Percentiles rank a stretch among this genome's conserved stretches.
Conservation (phyloP, 2,797 vertebrate species). For the Stomatorhinus walkeri region DNA sequence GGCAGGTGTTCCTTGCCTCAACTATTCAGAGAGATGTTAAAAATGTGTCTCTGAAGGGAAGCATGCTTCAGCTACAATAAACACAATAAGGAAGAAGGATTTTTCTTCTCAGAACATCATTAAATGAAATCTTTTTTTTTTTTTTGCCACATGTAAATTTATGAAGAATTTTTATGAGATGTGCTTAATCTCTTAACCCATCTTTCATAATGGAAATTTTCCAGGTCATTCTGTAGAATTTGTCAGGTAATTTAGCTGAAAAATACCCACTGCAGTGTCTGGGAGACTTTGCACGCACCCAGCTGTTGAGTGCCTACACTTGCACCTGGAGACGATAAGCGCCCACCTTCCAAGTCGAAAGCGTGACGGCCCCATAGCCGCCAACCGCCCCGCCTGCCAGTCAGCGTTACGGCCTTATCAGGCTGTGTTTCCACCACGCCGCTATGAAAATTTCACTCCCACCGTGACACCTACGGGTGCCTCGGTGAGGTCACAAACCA, state of each 20-base stretch:
- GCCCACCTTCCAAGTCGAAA: neutral
- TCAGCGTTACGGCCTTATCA: neutral
- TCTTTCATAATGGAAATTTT: neutral
- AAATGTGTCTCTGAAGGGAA: neutral
- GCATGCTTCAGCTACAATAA: neutral
- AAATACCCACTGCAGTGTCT: neutral
- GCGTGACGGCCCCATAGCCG: neutral
- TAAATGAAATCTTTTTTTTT: neutral
- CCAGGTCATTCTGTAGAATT: neutral
- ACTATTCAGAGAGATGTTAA: neutral
- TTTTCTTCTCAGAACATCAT: neutral
- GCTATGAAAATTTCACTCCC: neutral
- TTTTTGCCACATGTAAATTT: neutral
- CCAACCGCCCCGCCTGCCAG: neutral
- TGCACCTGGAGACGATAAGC: neutral
- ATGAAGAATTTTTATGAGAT: neutral
- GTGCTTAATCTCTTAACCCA: neutral
- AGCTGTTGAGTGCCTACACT: neutral
- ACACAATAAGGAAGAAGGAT: neutral
- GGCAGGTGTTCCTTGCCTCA: neutral
- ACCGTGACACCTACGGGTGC: neutral
- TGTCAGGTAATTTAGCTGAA: neutral
- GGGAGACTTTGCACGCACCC: neutral
- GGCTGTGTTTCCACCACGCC: neutral
- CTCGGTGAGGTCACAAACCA: neutral